Conservation (phyloP, 2,797 vertebrate genomes). For the Sebastes glaucus region DNA sequence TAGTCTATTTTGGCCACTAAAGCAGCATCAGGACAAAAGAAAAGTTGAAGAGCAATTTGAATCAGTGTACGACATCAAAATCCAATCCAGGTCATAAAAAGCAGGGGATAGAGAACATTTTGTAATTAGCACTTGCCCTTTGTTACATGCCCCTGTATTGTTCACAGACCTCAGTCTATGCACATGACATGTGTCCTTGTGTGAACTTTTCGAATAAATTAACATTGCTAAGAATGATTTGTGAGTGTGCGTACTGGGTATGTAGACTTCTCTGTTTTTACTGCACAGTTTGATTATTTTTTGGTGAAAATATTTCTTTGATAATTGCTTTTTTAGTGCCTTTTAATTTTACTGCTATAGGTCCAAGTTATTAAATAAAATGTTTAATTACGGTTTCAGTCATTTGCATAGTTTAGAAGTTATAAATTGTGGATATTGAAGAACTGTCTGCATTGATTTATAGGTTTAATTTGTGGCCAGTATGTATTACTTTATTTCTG, state of each 20-base stretch:
- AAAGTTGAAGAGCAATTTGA: constrained; percentile 8
- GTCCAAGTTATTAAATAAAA: constrained; percentile 66
- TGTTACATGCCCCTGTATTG: constrained; percentile 40
- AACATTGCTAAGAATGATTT: constrained; percentile 41
- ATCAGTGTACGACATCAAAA: constrained; percentile 16
- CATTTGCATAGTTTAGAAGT: constrained; percentile 69
- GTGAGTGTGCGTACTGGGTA: constrained; percentile 22
- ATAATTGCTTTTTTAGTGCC: constrained; percentile 65
- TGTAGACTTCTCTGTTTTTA: constrained; percentile 35
- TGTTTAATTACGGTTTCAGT: constrained; percentile 68
- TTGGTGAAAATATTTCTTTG: constrained; percentile 53
- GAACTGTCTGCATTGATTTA: constrained; percentile 67
- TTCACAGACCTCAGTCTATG: constrained; percentile 43
- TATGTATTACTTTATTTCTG: constrained; percentile 55
- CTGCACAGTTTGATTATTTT: constrained; percentile 37
- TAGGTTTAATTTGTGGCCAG: constrained; percentile 70
- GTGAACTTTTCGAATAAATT: constrained; percentile 70
- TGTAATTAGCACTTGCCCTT: constrained; percentile 54
- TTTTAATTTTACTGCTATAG: constrained; percentile 53
- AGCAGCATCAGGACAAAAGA: neutral
- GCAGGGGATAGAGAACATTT: constrained; percentile 24
- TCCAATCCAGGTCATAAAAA: constrained; percentile 22
- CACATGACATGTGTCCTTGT: constrained; percentile 56
- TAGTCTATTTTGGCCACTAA: neutral
- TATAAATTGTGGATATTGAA: constrained; percentile 57